Evolutionary conservation across 2,113 vertebrate species (phyloP).

Genomic region (Elephantulus edwardii): DNA sequence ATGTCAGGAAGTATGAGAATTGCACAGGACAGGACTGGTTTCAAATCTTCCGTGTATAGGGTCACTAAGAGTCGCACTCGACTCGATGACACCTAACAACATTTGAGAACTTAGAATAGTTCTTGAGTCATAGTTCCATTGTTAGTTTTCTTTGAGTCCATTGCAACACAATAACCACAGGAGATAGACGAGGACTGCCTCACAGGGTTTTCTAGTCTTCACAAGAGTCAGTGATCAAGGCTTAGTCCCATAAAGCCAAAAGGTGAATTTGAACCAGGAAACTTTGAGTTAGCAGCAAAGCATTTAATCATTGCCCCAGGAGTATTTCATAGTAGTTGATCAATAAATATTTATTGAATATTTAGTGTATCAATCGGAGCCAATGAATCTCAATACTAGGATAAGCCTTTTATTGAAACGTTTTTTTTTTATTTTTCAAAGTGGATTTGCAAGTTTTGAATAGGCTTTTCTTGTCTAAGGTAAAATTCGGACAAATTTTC

Average conservation of each 20-base stretch:
- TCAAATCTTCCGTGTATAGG: too few species aligned
- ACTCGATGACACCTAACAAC: too few species aligned
- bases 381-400: conserved; percentile 26
- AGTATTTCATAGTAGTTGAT: not conserved
- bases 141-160: too few species aligned
- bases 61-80: too few species aligned
- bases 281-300: not conserved
- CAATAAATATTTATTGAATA: conserved; percentile 37
- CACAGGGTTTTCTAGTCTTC: too few species aligned
- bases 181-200: too few species aligned
- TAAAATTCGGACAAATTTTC: not conserved
- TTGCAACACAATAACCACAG: too few species aligned
- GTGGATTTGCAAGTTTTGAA: conserved; percentile 6
- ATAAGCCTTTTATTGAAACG: not conserved
- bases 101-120: too few species aligned
- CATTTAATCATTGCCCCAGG: not conserved
- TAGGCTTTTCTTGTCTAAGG: conserved; percentile 22
- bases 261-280: not conserved
- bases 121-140: not conserved
- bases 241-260: too few species aligned
- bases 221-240: too few species aligned
- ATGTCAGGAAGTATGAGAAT: too few species aligned
- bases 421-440: not conserved
- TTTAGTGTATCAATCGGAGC: not conserved
- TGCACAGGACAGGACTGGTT: too few species aligned